Evolutionary conservation across 1,140 invertebrate species (phyloP), one percentile per base, ranked within the genome.

Genomic region (Parasteatoda tepidariorum): DNA sequence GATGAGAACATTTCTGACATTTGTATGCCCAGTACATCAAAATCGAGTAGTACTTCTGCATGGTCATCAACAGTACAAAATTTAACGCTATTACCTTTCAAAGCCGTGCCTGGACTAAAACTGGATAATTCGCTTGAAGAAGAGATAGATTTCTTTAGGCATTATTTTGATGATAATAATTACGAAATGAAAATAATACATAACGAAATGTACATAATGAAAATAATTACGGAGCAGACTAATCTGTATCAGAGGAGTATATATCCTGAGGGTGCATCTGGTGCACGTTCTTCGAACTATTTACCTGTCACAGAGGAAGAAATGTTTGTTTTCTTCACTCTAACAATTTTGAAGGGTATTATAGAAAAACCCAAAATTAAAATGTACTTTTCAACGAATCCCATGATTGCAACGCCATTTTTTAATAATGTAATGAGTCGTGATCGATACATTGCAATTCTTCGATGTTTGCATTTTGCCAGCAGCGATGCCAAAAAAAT

Each of bases 371-470:
- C 61, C 26, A 30, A 9, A 62, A 62, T 34, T 1, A 62, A 62
- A 62, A 62, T 30, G 7, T 30, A 2, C 28, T 62, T 62, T 62
- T 62, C 28, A 2, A 62, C 28, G 28, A 62, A 62, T 62, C 24
- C 61, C 61, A 62, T 62, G 61, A 5, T 62, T 62, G 61, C 61
- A 62, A 62, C 11, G 61, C 26, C 24, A 62, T 30, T 62, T 30
- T 62, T 62, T 62, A 62, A 9, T 62, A 62, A 28, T 30, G 28
- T 62, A 30, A 62, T 62, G 61, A 28, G 61, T 62, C 61, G 31
- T 62, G 61, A 62, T 62, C 26, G 61, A 62, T 62, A 62, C 61
- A 18, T 28, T 62, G 61, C 26, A 62, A 30, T 62, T 62, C 24
- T 62, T 62, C 6, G 13, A 62, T 28, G 61, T 62, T 62, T 62